A percentile compares a stretch with the other conserved stretches of the same genome.
These are phyloP conservation scores for Phaenicophaeus curvirostris DNA, from an alignment of 2,797 vertebrate genomes.

Conservation along the genomic window DNA sequence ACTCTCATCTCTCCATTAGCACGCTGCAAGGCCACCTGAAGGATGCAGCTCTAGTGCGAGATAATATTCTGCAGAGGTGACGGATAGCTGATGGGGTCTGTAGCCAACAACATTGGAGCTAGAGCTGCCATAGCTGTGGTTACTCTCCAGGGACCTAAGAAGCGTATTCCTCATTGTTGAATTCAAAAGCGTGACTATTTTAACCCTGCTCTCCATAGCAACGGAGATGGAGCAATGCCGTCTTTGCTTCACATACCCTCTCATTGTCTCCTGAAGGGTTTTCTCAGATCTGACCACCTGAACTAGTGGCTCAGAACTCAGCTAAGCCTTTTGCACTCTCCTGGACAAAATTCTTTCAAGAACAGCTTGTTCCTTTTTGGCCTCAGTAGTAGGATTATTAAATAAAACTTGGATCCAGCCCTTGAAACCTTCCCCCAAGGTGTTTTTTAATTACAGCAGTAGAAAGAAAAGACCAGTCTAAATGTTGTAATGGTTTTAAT, in stretches of 20 bases:
- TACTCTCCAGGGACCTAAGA: neutral
- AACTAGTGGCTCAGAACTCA: neutral
- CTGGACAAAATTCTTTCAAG: conserved; percentile 4
- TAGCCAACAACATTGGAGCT: rapidly evolving
- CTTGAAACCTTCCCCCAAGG: conserved; percentile 15
- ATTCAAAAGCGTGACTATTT: neutral
- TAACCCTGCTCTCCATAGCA: conserved; percentile 5
- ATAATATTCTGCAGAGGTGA: neutral
- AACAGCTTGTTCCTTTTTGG: conserved; percentile 22
- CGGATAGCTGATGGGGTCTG: rapidly evolving
- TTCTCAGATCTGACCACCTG: neutral
- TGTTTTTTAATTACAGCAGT: conserved; percentile 53
- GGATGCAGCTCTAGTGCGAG: neutral
- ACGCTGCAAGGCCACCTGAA: rapidly evolving
- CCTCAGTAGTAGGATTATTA: neutral
- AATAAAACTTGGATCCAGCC: conserved; percentile 29
- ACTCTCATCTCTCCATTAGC: rapidly evolving
- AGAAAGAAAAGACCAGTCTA: conserved; percentile 40
- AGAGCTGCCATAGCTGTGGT: rapidly evolving
- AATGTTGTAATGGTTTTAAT: conserved; percentile 57
- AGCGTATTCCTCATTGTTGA: neutral
- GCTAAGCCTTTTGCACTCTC: neutral
- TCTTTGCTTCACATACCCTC: neutral
- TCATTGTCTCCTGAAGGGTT: neutral
- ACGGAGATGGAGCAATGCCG: neutral